These are phyloP conservation scores for Lasiurus borealis DNA, from an alignment of 2,113 vertebrate genomes.

Conservation along the genomic window DNA sequence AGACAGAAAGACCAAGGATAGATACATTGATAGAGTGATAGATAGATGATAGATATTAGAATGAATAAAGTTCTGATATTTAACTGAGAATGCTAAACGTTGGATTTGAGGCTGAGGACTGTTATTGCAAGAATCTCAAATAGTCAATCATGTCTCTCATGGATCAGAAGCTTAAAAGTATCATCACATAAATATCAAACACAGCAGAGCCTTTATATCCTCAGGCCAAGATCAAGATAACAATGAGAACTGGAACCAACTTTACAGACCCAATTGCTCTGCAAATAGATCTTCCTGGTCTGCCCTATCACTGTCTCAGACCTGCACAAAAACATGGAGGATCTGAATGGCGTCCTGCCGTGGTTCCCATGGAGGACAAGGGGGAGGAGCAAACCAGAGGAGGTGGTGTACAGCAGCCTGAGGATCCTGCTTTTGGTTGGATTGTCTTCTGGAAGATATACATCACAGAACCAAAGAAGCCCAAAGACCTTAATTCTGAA, in stretches of 20 bases:
- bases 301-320: not conserved
- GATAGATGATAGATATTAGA: not conserved
- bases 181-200: not conserved
- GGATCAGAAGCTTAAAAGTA: not conserved
- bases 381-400: not conserved
- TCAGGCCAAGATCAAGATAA: constrained; percentile 4
- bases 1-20: not conserved
- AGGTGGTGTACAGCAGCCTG: no score
- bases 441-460: not conserved
- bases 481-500: constrained; percentile 4
- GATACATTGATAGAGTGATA: not conserved
- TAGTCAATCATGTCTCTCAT: not conserved
- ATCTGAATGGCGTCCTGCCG: not conserved
- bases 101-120: not conserved
- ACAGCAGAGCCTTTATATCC: not conserved
- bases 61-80: not conserved
- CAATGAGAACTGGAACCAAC: not conserved
- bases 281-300: not conserved
- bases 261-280: not conserved
- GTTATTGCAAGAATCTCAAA: not conserved
- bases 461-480: constrained; percentile 11
- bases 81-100: constrained; percentile 23
- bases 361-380: not conserved
- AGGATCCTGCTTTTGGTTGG: not conserved
- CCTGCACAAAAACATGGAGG: not conserved